Conservation (phyloP, 1,140 invertebrate genomes). For the Littorina saxatilis region DNA sequence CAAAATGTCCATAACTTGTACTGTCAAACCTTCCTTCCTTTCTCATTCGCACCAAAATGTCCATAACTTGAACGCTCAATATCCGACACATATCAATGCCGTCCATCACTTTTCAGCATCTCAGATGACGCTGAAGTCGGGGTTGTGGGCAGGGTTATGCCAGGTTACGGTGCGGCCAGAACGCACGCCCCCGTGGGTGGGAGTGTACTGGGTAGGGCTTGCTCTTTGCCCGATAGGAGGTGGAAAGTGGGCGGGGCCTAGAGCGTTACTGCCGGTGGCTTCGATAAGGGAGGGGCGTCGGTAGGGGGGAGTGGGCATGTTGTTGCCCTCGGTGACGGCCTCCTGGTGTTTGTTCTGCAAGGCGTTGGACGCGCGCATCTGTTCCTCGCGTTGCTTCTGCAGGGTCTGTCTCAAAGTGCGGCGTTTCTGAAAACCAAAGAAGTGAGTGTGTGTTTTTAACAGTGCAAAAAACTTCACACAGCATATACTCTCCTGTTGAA, state of each 20-base stretch:
- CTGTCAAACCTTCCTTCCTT: too few relatives aligned
- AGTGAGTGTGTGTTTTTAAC: too few relatives aligned
- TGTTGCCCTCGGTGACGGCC: constrained; percentile 41
- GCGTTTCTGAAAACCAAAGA: constrained; percentile 62
- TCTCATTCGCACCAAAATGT: too few relatives aligned
- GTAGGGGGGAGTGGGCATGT: constrained; percentile 42
- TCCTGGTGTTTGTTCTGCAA: constrained; percentile 42
- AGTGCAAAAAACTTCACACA: too few relatives aligned
- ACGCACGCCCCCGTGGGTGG: constrained; percentile 23
- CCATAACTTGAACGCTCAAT: too few relatives aligned
- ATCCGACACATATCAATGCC: too few relatives aligned
- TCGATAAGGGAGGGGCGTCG: constrained; percentile 55
- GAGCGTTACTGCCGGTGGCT: constrained; percentile 51
- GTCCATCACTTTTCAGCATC: too few relatives aligned
- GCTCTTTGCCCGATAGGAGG: constrained; percentile 30
- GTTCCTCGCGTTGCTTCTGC: constrained; percentile 65
- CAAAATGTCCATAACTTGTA: too few relatives aligned
- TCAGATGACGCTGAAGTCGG: constrained; percentile 40
- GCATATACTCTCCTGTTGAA: too few relatives aligned
- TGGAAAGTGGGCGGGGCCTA: constrained; percentile 33
- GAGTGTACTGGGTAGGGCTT: constrained; percentile 29
- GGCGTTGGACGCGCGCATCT: constrained; percentile 45
- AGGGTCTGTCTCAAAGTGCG: constrained; percentile 68
- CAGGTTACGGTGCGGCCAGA: constrained; percentile 51
- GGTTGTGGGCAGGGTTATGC: constrained; percentile 51